phyloP scores from a whole-genome alignment of 64 coral and sea anemone genomes.

The Porites lutea region DNA sequence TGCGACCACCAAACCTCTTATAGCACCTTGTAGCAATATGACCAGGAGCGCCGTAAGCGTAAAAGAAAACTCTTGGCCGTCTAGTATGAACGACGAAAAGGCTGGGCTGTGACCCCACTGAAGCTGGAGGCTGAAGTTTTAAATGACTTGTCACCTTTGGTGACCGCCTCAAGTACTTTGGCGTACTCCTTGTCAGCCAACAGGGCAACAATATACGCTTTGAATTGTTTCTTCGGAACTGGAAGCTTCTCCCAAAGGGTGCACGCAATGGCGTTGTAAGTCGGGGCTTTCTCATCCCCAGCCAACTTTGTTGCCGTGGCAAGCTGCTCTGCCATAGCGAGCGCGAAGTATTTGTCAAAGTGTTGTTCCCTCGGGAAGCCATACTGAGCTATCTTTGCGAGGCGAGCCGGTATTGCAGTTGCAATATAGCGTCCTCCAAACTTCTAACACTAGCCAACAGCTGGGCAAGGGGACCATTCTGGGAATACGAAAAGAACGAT shows the following conservation, averaged over 20 bases:
- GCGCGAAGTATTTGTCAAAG: slow-evolving; percentile 58
- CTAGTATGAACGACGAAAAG: background rate
- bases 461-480: background rate
- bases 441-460: background rate
- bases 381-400: slow-evolving; percentile 47
- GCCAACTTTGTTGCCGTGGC: background rate
- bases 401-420: background rate
- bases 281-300: slow-evolving; percentile 20
- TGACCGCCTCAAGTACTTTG: background rate
- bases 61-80: background rate
- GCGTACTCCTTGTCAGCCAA: slow-evolving; percentile 40
- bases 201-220: slow-evolving; percentile 34
- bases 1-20: background rate
- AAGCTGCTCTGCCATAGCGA: slow-evolving; percentile 49
- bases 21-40: slow-evolving; percentile 31
- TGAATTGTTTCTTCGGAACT: background rate
- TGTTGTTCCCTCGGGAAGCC: slow-evolving; percentile 28
- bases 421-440: background rate
- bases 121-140: background rate
- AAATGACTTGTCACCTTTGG: slow-evolving; percentile 34
- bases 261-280: slow-evolving; percentile 25
- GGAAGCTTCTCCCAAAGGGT: slow-evolving; percentile 16
- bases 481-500: background rate
- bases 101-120: background rate
- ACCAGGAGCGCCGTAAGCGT: slow-evolving; percentile 30